phyloP scores from a whole-genome alignment of 2,888 invertebrate genomes.

The Tetragnatha montana region DNA sequence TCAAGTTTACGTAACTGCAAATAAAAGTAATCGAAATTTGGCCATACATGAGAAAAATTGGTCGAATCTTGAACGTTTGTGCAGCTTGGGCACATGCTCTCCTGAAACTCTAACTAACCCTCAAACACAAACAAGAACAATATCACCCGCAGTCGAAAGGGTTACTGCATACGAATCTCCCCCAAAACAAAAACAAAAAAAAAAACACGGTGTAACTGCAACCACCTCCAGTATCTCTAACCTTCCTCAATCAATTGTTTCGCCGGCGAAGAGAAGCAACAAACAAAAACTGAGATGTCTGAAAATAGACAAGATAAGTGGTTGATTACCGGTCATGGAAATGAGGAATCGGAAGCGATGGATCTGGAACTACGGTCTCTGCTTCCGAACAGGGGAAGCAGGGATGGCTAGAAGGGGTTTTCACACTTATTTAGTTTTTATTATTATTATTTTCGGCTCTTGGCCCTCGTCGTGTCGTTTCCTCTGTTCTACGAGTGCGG shows the following conservation, averaged over 20 bases:
- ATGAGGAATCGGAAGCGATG: conserved; percentile 42
- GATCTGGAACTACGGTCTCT: conserved; percentile 66
- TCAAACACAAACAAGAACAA: no score
- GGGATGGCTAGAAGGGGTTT: conserved; percentile 8
- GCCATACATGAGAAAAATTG: no score
- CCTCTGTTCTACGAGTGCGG: no score
- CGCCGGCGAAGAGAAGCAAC: background rate
- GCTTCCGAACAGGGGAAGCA: conserved; percentile 25
- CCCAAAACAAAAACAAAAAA: background rate
- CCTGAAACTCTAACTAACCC: no score
- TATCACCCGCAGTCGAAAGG: no score
- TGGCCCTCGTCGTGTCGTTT: no score
- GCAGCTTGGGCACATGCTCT: no score
- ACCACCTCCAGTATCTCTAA: background rate
- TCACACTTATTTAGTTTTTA: conserved; percentile 15
- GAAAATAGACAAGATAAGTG: conserved; percentile 60
- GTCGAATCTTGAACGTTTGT: no score
- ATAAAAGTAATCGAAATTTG: no score
- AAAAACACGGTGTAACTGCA: background rate
- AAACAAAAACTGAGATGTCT: conserved; percentile 15
- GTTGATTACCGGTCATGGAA: conserved; percentile 48
- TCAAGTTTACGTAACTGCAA: no score
- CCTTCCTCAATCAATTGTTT: background rate
- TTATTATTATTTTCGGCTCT: no score
- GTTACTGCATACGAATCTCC: no score